These are phyloP conservation scores for Hemicordylus capensis DNA, from an alignment of 2,113 vertebrate species.

Conservation along the genomic window DNA sequence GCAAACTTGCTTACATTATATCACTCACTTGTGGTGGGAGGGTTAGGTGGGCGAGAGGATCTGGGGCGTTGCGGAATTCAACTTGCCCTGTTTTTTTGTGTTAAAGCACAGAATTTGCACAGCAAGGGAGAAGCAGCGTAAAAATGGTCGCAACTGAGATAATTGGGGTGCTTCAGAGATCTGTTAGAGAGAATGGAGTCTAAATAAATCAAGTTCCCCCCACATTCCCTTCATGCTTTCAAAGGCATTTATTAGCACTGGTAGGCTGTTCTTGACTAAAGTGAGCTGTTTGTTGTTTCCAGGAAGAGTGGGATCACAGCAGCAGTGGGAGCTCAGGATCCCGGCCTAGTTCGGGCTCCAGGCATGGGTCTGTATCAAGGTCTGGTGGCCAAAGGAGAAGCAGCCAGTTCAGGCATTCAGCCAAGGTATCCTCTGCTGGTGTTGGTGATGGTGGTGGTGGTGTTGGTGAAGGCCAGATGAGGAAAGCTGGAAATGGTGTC, in stretches of 20 bases:
- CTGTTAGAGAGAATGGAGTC: background rate
- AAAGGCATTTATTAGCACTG: background rate
- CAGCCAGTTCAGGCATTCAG: constrained; percentile 77
- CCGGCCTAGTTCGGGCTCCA: constrained; percentile 76
- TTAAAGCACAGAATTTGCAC: background rate
- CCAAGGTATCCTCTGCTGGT: constrained; percentile 73
- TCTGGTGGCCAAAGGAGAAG: constrained; percentile 79
- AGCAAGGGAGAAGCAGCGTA: background rate
- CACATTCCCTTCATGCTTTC: background rate
- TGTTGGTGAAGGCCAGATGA: fast-evolving
- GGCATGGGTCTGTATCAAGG: constrained; percentile 80
- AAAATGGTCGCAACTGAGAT: background rate
- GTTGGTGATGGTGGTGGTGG: fast-evolving
- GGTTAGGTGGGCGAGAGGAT: too few relatives aligned
- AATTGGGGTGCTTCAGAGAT: background rate
- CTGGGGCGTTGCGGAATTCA: background rate
- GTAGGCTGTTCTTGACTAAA: constrained; percentile 37
- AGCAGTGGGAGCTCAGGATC: constrained; percentile 84
- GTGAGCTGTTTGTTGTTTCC: constrained; percentile 47
- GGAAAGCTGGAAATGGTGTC: constrained; percentile 3
- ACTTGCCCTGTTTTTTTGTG: background rate
- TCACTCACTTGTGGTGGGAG: too few relatives aligned
- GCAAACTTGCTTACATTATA: background rate
- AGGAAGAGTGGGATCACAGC: constrained; percentile 88
- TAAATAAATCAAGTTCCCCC: background rate